Conservation (phyloP, 1,140 invertebrate genomes). For the Drosophila ercepeae region DNA sequence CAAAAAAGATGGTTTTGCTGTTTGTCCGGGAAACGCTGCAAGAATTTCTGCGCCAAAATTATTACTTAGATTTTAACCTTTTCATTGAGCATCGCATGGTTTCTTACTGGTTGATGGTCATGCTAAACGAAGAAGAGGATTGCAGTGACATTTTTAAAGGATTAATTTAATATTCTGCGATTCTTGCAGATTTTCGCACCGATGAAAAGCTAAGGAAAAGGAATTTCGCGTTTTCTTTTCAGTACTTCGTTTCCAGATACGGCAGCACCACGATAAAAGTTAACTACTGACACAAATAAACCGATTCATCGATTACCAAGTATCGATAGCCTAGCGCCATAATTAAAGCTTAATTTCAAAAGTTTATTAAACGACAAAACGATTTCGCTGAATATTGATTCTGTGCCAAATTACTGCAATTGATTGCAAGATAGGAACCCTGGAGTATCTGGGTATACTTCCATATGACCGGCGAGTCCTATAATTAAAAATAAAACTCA, state of each 20-base stretch:
- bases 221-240: not conserved
- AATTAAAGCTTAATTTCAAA: not conserved
- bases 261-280: not conserved
- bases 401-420: not conserved
- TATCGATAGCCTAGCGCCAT: not conserved
- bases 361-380: not conserved
- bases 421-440: not conserved
- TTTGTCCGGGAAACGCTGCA: not conserved
- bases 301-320: not conserved
- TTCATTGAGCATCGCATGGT: not conserved
- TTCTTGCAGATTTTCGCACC: too few species aligned
- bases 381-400: not conserved
- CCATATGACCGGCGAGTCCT: not conserved
- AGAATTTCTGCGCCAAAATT: not conserved
- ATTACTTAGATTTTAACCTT: not conserved
- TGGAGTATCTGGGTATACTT: not conserved
- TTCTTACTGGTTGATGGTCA: conserved; percentile 32
- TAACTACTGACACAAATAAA: not conserved
- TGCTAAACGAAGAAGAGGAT: conserved; percentile 6
- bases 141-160: conserved; percentile 5
- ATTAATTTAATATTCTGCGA: too few species aligned
- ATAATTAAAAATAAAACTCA: conserved; percentile 3
- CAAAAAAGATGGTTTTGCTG: not conserved
- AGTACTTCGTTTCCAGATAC: not conserved
- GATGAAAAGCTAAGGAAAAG: not conserved